Evolutionary conservation across 2,888 invertebrate genomes (phyloP).

Genomic region (Ornithoptera priamus): DNA sequence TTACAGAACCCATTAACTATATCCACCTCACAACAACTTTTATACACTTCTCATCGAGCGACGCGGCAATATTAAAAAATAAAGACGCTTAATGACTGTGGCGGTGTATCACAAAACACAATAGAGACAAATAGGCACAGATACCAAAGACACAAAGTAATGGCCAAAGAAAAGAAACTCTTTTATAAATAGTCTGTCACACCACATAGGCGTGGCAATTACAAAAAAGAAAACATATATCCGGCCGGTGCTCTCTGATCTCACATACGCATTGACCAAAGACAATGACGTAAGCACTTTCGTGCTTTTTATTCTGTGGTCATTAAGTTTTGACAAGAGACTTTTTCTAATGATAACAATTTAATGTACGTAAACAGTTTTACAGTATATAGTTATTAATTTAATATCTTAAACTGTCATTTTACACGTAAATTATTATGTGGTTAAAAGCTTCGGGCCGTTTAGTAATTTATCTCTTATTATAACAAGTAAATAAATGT

Average conservation of each 20-base stretch:
- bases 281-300: conserved; percentile 28
- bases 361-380: conserved; percentile 19
- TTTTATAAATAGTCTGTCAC: conserved; percentile 31
- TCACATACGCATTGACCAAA: conserved; percentile 23
- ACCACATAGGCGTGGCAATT: conserved; percentile 22
- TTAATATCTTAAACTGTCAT: conserved; percentile 4
- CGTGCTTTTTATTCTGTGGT: conserved; percentile 20
- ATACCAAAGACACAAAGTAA: conserved; percentile 30
- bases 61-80: conserved; percentile 25
- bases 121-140: conserved; percentile 30
- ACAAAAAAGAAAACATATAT: conserved; percentile 16
- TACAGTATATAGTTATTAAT: conserved; percentile 19
- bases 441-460: conserved; percentile 10
- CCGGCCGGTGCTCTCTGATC: conserved; percentile 15
- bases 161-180: conserved; percentile 30
- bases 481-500: conserved; percentile 1
- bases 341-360: conserved; percentile 21
- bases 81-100: conserved; percentile 30
- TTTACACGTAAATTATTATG: conserved; percentile 1
- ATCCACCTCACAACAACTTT: not conserved
- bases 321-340: conserved; percentile 16
- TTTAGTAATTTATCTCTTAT: conserved; percentile 7
- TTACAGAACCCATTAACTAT: conserved; percentile 19
- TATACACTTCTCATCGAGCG: conserved; percentile 17
- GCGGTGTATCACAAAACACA: conserved; percentile 31